Evolutionary conservation across 2,888 invertebrate species (phyloP), one percentile per base, ranked within the genome.

Genomic region (Dryobota labecula): DNA sequence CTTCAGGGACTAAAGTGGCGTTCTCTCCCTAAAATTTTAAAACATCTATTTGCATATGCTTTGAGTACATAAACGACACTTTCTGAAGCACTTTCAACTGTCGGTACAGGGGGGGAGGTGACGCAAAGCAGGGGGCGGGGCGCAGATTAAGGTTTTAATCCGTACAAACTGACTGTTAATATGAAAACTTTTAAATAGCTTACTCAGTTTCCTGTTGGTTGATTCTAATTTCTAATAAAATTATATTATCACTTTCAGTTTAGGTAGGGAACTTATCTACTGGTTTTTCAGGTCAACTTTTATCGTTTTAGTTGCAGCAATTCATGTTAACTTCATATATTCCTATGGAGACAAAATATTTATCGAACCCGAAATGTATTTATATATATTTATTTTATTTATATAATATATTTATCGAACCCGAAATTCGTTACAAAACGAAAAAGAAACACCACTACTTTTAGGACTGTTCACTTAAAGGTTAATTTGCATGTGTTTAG

Each of bases 11-110:
- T 92, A 93, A 94, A 95, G 92, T 94, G 94, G 92, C 93, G 90
- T 94, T 94, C 93, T 92, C 94, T 93, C 94, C 95, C 95, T 95
- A 95, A 95, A 95, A 95, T 96, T 95, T 96, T 95, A 95, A 96
- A 96, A 95, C 95, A 95, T 92, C 93, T 84, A 96, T 96, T 96
- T 95, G 95, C 95, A 95, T 96, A 95, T 95, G 95, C 95, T 96
- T 96, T 96, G 95, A 94, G 94, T 94, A 95, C 92, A 95, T 95
- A 96, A 96, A 96, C 95, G 95, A 95, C 95, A 94, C 95, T 96
- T 94, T 95, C 95, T 94, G 91, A 82, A 94, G 93, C 93, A 93
- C 94, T 95, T 94, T 93, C 90, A 88, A 86, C 82, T 84, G 85
- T 84, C 72, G 77, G 86, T 56, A 63, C 30, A 65, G 64, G 68